phyloP scores from a whole-genome alignment of 1,140 invertebrate species.

The Vollenhovia emeryi region DNA sequence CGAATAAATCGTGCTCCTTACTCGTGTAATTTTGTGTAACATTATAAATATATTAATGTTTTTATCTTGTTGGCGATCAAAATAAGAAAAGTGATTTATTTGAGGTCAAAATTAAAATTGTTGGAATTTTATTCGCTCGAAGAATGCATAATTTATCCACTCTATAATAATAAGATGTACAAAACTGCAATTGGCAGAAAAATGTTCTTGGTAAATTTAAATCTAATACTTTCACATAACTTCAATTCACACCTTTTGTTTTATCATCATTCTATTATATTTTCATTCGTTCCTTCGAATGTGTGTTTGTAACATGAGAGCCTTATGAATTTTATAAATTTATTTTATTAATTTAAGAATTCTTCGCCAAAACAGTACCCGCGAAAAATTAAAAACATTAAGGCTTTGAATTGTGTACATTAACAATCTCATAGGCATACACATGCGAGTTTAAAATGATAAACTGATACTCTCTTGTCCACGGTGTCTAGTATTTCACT shows the following conservation, averaged over 20 bases:
- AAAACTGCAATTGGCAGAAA: not conserved
- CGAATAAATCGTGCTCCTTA: not conserved
- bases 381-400: not conserved
- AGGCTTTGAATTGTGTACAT: not conserved
- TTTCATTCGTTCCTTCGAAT: too few relatives aligned
- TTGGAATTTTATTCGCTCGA: too few relatives aligned
- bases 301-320: too few relatives aligned
- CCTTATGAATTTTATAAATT: too few relatives aligned
- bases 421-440: not conserved
- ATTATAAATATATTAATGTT: not conserved
- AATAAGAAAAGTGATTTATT: not conserved
- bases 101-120: not conserved
- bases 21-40: not conserved
- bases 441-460: not conserved
- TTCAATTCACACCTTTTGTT: too few relatives aligned
- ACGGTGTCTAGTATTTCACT: not conserved
- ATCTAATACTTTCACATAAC: too few relatives aligned
- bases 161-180: too few relatives aligned
- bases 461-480: not conserved
- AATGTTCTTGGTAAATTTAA: not conserved
- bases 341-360: too few relatives aligned
- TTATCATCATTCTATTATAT: too few relatives aligned
- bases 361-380: not conserved
- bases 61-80: not conserved
- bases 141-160: too few relatives aligned